A percentile compares a stretch with the other conserved stretches of the same genome.
phyloP scores from a whole-genome alignment of 2,797 vertebrate genomes.

The Urophycis tenuis region DNA sequence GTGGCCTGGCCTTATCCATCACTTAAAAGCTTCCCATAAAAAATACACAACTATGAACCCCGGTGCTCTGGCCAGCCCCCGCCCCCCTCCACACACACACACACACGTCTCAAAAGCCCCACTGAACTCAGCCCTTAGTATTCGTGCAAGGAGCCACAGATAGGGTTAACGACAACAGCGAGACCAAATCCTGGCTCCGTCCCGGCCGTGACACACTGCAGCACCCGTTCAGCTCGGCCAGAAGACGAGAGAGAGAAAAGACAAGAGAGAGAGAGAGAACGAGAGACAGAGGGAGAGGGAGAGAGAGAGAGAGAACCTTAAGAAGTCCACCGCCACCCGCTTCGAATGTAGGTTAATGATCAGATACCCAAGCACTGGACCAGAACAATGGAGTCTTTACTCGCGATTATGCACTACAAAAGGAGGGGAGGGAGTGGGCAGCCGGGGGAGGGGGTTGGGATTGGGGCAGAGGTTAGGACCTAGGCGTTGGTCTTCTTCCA shows the following conservation, averaged over 20 bases:
- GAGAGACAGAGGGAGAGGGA: not conserved
- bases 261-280: slow-evolving; percentile 33
- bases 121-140: slow-evolving; percentile 40
- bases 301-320: slow-evolving; percentile 41
- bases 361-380: slow-evolving; percentile 56
- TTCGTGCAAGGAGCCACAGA: slow-evolving; percentile 22
- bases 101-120: slow-evolving; percentile 44
- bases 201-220: slow-evolving; percentile 16
- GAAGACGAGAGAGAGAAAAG: not conserved
- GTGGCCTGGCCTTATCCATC: slow-evolving; percentile 38
- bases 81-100: no score
- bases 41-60: slow-evolving; percentile 32
- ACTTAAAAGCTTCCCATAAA: slow-evolving; percentile 47
- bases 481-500: slow-evolving; percentile 46
- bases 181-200: slow-evolving; percentile 24
- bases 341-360: slow-evolving; percentile 73
- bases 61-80: not conserved
- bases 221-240: slow-evolving; percentile 37
- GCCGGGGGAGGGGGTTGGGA: slow-evolving; percentile 25
- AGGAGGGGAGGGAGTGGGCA: slow-evolving; percentile 20
- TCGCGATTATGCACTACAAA: slow-evolving; percentile 62
- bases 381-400: slow-evolving; percentile 70
- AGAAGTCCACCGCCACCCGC: slow-evolving; percentile 49
- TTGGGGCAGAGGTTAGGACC: slow-evolving; percentile 62
- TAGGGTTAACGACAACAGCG: slow-evolving; percentile 48